Evolutionary conservation across 2,113 vertebrate genomes (phyloP).

Genomic region (Alectura lathami): DNA sequence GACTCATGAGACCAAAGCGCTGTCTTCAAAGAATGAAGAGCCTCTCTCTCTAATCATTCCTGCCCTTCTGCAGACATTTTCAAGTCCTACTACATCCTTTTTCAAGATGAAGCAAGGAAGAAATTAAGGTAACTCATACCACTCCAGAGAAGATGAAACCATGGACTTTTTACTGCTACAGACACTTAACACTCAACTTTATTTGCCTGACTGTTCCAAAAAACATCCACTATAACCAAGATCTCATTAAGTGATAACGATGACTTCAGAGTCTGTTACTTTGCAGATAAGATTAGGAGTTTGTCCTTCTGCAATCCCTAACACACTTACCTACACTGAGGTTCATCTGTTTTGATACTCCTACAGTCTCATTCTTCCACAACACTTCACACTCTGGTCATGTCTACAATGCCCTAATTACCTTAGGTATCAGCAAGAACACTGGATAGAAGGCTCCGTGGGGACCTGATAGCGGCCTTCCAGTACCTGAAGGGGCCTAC

Average conservation of each 20-base stretch:
- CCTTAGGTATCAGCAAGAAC: not conserved
- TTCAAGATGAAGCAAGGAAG: not conserved
- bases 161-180: not conserved
- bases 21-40: too few relatives aligned
- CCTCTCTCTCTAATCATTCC: not conserved
- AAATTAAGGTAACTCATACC: not conserved
- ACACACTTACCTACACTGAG: not conserved
- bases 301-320: not conserved
- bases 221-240: not conserved
- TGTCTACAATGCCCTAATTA: not conserved
- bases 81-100: not conserved
- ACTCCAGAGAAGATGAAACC: not conserved
- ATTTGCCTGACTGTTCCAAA: not conserved
- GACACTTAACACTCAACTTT: not conserved
- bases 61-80: not conserved
- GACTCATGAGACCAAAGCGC: not conserved
- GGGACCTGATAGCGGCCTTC: too few relatives aligned
- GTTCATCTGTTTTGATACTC: not conserved
- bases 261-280: not conserved
- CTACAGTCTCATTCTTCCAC: not conserved
- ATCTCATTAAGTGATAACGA: not conserved
- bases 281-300: not conserved
- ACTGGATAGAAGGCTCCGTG: too few relatives aligned
- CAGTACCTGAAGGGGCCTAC: too few relatives aligned
- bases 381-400: not conserved